Percentiles rank a stretch among this genome's conserved stretches.
phyloP scores from a whole-genome alignment of 2,797 vertebrate genomes.

The Etheostoma perlongum region DNA sequence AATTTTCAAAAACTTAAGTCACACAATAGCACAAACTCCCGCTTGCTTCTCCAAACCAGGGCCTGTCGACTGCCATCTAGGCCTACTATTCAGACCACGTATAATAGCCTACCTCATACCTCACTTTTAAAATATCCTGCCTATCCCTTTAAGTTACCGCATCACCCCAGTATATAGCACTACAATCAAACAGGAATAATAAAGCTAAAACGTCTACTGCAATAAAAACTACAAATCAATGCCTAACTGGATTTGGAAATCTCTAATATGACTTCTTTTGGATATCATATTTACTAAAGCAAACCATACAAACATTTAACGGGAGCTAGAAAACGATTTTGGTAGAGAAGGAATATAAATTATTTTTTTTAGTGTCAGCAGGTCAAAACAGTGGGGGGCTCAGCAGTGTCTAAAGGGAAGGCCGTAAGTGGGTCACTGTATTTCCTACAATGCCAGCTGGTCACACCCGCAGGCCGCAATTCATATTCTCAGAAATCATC shows the following conservation, averaged over 20 bases:
- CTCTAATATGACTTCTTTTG: background rate
- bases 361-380: constrained; percentile 16
- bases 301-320: background rate
- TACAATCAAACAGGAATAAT: background rate
- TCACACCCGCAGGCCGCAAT: constrained; percentile 54
- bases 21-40: no score
- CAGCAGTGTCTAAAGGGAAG: constrained; percentile 31
- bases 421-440: constrained; percentile 63
- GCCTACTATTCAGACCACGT: no score
- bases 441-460: constrained; percentile 47
- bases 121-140: no score
- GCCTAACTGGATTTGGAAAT: background rate
- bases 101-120: no score
- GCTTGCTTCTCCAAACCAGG: no score
- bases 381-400: constrained; percentile 18
- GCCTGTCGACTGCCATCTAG: no score
- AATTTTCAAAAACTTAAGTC: no score
- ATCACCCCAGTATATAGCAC: background rate
- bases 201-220: background rate
- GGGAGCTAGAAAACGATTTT: background rate
- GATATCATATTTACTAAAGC: background rate
- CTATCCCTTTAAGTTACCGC: no score
- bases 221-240: no score
- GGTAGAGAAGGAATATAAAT: background rate
- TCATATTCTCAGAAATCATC: constrained; percentile 32